Percentiles rank a stretch among this genome's conserved stretches.
These are phyloP conservation scores for Prunella strophiata DNA, from an alignment of 2,797 vertebrate species.

Conservation along the genomic window DNA sequence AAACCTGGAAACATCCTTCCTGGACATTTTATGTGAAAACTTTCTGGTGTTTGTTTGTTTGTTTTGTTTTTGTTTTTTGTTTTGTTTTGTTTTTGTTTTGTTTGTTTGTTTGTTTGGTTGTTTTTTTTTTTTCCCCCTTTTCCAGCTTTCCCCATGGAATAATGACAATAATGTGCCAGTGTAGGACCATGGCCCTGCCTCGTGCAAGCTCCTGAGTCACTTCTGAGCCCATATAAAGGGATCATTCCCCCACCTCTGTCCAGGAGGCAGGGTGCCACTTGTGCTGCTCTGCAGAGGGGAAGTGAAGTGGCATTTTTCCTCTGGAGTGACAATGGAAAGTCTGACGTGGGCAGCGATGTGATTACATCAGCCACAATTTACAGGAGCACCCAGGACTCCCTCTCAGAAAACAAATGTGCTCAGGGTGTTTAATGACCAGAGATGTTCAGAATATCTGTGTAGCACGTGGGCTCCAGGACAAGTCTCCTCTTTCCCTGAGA, in stretches of 20 bases:
- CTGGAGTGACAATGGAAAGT: background rate
- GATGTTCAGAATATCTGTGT: background rate
- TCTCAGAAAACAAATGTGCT: background rate
- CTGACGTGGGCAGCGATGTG: background rate
- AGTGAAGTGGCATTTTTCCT: background rate
- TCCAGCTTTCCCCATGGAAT: background rate
- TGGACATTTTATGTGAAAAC: background rate
- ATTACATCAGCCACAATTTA: background rate
- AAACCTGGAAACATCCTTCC: background rate
- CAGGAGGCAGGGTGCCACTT: background rate
- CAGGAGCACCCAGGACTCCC: background rate
- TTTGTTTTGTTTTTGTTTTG: no score
- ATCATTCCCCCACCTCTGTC: background rate
- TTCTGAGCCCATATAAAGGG: slow-evolving; percentile 10
- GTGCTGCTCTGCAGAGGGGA: background rate
- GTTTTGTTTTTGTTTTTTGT: no score
- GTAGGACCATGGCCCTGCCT: background rate
- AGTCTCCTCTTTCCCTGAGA: background rate
- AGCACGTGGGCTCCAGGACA: background rate
- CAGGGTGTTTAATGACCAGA: background rate
- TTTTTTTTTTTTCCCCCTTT: background rate
- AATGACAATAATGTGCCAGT: background rate
- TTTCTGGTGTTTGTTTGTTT: background rate
- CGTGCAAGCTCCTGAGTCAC: background rate
- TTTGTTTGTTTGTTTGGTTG: no score